Conservation (phyloP, 2,113 vertebrate genomes). For the Rhinoptilus africanus region DNA sequence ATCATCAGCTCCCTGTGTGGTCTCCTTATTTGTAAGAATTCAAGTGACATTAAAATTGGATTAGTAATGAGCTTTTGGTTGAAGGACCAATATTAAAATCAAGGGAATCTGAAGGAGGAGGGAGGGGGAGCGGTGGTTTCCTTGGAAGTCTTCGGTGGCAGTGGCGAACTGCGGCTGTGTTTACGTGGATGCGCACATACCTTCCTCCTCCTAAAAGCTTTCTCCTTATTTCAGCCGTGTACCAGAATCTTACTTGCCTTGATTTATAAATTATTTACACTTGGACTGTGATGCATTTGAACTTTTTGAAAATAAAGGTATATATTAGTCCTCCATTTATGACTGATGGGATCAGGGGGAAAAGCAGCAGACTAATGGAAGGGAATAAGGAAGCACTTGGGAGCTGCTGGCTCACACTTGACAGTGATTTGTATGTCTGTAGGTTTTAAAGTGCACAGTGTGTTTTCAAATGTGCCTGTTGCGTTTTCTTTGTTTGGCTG, state of each 20-base stretch:
- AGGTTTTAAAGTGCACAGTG: conserved; percentile 38
- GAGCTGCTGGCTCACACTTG: conserved; percentile 61
- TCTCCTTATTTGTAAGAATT: conserved; percentile 41
- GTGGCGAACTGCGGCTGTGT: background rate
- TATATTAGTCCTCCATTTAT: conserved; percentile 51
- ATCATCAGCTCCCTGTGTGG: conserved; percentile 58
- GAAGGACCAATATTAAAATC: conserved; percentile 38
- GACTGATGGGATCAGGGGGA: conserved; percentile 44
- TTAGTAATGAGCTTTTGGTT: conserved; percentile 46
- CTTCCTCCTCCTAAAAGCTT: conserved; percentile 23
- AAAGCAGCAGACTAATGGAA: conserved; percentile 65
- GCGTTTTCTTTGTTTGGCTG: conserved; percentile 7
- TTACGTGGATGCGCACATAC: background rate
- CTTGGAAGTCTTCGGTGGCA: background rate
- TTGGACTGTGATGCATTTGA: conserved; percentile 45
- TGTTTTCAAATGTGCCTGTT: background rate
- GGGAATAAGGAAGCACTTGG: conserved; percentile 49
- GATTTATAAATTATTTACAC: conserved; percentile 68
- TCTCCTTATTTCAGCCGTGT: background rate
- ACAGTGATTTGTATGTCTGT: conserved; percentile 68
- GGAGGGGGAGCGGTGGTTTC: background rate
- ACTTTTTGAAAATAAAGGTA: conserved; percentile 51
- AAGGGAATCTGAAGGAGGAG: background rate
- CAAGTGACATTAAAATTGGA: conserved; percentile 53
- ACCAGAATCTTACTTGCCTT: background rate